phyloP scores from a whole-genome alignment of 2,888 invertebrate genomes.

The Pheosia gnoma region DNA sequence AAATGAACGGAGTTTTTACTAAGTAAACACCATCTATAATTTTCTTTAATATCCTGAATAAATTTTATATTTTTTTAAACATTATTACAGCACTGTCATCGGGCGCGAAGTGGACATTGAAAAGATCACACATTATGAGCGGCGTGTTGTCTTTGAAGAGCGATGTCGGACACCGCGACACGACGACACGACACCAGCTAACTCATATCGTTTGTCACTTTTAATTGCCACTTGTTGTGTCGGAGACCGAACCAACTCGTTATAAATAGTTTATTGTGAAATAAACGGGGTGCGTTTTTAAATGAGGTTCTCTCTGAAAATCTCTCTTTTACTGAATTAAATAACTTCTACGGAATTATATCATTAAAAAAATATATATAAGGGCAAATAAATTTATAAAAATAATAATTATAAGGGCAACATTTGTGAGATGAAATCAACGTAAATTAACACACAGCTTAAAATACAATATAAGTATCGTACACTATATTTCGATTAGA shows the following conservation, averaged over 20 bases:
- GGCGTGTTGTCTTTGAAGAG: constrained; percentile 52
- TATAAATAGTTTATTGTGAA: constrained; percentile 81
- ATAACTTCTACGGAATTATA: too few species aligned
- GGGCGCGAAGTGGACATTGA: constrained; percentile 50
- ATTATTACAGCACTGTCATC: constrained; percentile 39
- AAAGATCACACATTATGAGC: constrained; percentile 54
- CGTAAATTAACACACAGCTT: too few species aligned
- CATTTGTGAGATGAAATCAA: too few species aligned
- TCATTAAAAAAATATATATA: too few species aligned
- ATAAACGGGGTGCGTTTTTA: constrained; percentile 31
- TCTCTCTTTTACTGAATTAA: too few species aligned
- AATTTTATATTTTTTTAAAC: constrained; percentile 31
- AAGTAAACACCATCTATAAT: too few species aligned
- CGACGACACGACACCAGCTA: constrained; percentile 50
- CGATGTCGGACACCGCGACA: constrained; percentile 58
- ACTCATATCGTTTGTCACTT: constrained; percentile 82
- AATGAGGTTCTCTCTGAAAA: background rate
- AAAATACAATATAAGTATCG: too few species aligned
- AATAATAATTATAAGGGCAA: too few species aligned
- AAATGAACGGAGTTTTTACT: too few species aligned
- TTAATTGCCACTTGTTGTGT: constrained; percentile 81
- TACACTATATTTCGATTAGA: too few species aligned
- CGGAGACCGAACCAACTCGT: constrained; percentile 68
- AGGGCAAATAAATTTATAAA: too few species aligned
- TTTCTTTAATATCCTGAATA: background rate